Conservation (phyloP, 2,888 invertebrate species). For the Brassicogethes aeneus region DNA sequence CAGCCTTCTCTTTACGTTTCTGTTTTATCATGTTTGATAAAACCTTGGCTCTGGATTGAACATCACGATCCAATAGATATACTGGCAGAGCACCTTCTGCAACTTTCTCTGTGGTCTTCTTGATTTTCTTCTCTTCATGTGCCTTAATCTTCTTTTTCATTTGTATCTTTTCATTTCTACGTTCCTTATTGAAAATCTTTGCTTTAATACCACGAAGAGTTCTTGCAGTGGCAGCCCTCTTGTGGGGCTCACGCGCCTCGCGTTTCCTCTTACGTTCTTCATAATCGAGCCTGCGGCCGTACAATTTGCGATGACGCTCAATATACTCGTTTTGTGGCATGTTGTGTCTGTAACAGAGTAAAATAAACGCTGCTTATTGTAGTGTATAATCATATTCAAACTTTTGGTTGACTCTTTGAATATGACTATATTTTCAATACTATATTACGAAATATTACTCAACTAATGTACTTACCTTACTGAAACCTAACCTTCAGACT, state of each 20-base stretch:
- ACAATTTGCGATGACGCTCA: slow-evolving; percentile 92
- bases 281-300: slow-evolving; percentile 94
- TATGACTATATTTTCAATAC: slow-evolving; percentile 36
- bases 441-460: too few species aligned
- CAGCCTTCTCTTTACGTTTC: slow-evolving; percentile 98
- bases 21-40: slow-evolving; percentile 99
- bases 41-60: slow-evolving; percentile 88
- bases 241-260: slow-evolving; percentile 90
- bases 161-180: slow-evolving; percentile 96
- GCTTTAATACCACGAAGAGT: slow-evolving; percentile 94
- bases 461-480: slow-evolving; percentile 37
- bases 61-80: slow-evolving; percentile 94
- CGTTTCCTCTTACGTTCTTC: slow-evolving; percentile 94
- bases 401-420: slow-evolving; percentile 30
- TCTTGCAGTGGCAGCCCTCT: slow-evolving; percentile 81
- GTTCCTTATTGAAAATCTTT: slow-evolving; percentile 92
- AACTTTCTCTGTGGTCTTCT: slow-evolving; percentile 70
- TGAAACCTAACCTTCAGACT: slow-evolving; percentile 14
- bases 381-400: slow-evolving; percentile 34
- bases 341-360: slow-evolving; percentile 32
- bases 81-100: slow-evolving; percentile 91
- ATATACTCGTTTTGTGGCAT: slow-evolving; percentile 99
- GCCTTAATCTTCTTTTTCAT: slow-evolving; percentile 98
- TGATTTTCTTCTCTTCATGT: slow-evolving; percentile 90
- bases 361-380: slow-evolving; percentile 13